These are phyloP conservation scores for Poicephalus meyeri DNA, from an alignment of 2,113 vertebrate genomes.

Conservation along the genomic window DNA sequence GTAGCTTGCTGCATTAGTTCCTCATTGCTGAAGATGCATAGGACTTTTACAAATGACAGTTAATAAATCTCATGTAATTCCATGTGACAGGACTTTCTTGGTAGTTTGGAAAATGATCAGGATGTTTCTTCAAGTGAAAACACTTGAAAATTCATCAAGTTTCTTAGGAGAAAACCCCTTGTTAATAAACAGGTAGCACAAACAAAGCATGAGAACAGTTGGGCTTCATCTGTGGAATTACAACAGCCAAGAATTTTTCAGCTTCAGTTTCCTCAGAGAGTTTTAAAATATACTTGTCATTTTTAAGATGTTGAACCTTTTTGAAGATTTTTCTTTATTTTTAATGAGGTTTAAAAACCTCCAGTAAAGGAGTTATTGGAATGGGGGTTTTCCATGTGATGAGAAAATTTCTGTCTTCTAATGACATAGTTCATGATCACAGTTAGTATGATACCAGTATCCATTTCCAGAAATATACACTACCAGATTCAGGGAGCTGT, in stretches of 20 bases:
- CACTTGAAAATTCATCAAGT: not conserved
- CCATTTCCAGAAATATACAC: not conserved
- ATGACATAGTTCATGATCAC: not conserved
- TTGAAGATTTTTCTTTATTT: not conserved
- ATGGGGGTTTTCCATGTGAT: not conserved
- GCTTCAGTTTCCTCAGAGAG: not conserved
- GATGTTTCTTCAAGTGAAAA: not conserved
- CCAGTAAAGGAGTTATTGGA: not conserved
- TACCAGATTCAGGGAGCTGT: not conserved
- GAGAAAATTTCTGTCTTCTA: not conserved
- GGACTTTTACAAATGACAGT: not conserved
- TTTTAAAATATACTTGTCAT: not conserved
- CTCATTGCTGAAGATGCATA: not conserved
- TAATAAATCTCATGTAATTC: not conserved
- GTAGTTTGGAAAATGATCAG: not conserved
- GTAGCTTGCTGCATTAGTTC: not conserved
- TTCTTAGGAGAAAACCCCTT: not conserved
- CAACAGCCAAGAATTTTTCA: not conserved
- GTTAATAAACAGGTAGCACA: not conserved
- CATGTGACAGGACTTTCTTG: not conserved
- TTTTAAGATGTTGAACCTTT: not conserved
- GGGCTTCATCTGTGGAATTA: not conserved
- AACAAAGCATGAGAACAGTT: not conserved
- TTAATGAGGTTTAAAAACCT: not conserved
- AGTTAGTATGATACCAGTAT: not conserved